Evolutionary conservation across 92 coral and sea anemone genomes (phyloP), one percentile per base, ranked within the genome.

Genomic region (Heteractis magnifica): DNA sequence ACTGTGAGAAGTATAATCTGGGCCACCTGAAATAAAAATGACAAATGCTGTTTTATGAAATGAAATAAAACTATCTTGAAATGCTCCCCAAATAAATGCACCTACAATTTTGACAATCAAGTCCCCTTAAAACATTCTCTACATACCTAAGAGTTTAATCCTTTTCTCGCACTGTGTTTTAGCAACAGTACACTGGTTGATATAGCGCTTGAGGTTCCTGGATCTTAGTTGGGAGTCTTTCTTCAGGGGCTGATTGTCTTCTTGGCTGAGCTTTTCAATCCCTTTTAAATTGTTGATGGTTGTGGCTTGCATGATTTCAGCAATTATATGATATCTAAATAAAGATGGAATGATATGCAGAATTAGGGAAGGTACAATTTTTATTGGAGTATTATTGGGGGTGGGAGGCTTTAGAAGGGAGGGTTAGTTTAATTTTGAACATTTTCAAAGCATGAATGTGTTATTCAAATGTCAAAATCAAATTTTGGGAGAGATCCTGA

Each of bases 301-400:
- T 8, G 99, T 96, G 5, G 99, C 99, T 87, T 96, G 99, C 99
- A 96, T 96, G 52, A 96, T 96, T 82, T 96, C 99, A 44, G 98
- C 98, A 74, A 95, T 95, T 10, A 95, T 94, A 77, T 95, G 98
- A 72, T 95, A 95, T 78, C 98, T 95, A 49, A 34, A 14, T 41
- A 82, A 53, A 51, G 23, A 62, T 62, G 70, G 70, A 62, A 62
- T 18, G 20, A 62, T 13, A 2, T 14, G 70, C 70, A 62, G 44
- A 34, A 34, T 34, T n/a, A 60, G 70, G 14, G 15, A 13, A 13
- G 70, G 2, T 60, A 60, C 19, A 1, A n/a, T 68, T 68, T 34
- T 68, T 68, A 19, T 68, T 34, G 44, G 44, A 34, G 44, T 34
- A 34, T 34, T 34, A 34, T 34, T 34, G 44, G 44, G 44, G 44